phyloP scores from a whole-genome alignment of 35 echinoderm and acorn worm species.

The Apostichopus californicus region DNA sequence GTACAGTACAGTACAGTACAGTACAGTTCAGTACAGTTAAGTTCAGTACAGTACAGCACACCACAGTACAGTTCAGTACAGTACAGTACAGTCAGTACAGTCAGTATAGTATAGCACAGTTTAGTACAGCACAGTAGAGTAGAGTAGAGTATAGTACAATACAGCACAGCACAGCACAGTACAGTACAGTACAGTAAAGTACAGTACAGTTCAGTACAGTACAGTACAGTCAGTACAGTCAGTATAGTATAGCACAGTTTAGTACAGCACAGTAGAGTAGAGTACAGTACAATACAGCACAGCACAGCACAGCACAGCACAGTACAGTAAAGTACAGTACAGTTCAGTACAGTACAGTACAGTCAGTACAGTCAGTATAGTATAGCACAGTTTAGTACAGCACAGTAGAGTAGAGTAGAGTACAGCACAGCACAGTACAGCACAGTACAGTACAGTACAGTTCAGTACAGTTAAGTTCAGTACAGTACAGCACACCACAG shows the following conservation, averaged over 20 bases:
- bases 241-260: not conserved
- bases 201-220: not conserved
- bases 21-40: not conserved
- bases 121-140: not conserved
- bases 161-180: not conserved
- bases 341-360: not conserved
- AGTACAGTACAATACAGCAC: not conserved
- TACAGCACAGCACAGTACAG: not conserved
- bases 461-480: not conserved
- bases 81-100: too few species aligned
- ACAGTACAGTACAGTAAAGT: not conserved
- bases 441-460: not conserved
- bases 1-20: not conserved
- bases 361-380: not conserved
- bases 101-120: not conserved
- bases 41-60: too few species aligned
- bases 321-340: not conserved
- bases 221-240: slow-evolving; percentile 1
- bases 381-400: not conserved
- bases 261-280: not conserved
- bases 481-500: not conserved
- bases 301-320: not conserved
- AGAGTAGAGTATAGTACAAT: not conserved
- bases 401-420: not conserved
- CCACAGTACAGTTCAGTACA: too few species aligned